Conservation (phyloP, 2,113 vertebrate genomes). For the rat (Rattus norvegicus) region DNA sequence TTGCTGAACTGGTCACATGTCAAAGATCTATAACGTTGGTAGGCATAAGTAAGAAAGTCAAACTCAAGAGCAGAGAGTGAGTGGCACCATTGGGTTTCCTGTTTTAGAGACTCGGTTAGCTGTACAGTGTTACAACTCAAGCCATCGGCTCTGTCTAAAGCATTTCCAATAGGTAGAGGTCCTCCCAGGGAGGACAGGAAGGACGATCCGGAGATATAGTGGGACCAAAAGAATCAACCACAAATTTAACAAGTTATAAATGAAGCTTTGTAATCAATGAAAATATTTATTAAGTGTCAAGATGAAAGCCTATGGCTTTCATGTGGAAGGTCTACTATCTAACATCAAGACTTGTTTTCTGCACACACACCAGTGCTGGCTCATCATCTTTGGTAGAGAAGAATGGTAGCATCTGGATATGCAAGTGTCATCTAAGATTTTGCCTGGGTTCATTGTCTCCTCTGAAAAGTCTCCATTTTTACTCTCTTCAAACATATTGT, state of each 20-base stretch:
- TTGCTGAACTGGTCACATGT: not conserved
- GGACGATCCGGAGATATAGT: not conserved
- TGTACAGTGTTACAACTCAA: not conserved
- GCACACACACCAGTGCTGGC: no score
- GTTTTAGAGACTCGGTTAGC: no score
- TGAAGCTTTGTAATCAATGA: not conserved
- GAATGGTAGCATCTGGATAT: not conserved
- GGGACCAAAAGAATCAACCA: not conserved
- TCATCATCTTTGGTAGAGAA: not conserved
- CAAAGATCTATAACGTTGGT: not conserved
- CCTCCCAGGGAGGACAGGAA: not conserved
- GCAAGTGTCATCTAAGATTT: not conserved
- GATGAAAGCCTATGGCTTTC: not conserved
- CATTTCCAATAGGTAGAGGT: not conserved
- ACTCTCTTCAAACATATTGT: not conserved
- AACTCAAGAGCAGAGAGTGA: not conserved
- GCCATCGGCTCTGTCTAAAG: not conserved
- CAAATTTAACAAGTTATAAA: no score
- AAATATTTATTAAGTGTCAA: not conserved
- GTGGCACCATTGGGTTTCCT: accelerated
- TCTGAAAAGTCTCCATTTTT: not conserved
- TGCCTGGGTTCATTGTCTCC: not conserved
- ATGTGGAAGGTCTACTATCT: not conserved
- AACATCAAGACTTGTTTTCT: not conserved
- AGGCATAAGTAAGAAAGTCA: not conserved